A percentile compares a stretch with the other conserved stretches of the same genome.
phyloP scores from a whole-genome alignment of 1,140 invertebrate genomes.

The Parasteatoda tepidariorum region DNA sequence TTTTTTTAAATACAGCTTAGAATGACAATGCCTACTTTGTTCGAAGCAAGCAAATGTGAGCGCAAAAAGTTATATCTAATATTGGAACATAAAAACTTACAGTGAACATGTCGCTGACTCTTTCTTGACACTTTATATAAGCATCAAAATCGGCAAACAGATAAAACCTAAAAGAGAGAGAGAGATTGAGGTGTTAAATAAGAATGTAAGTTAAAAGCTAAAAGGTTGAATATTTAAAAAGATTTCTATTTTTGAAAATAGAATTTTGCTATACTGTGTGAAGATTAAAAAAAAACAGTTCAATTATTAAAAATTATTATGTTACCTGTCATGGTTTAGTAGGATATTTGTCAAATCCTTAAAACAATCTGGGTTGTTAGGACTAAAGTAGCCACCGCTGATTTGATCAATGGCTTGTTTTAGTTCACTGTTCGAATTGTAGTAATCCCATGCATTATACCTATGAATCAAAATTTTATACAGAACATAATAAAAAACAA shows the following conservation, averaged over 20 bases:
- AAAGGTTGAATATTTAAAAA: no score
- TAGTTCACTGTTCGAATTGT: constrained; percentile 89
- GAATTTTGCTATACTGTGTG: no score
- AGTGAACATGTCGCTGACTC: constrained; percentile 77
- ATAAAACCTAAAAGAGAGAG: constrained; percentile 77
- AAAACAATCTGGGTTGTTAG: constrained; percentile 91
- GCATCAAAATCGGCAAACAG: constrained; percentile 95
- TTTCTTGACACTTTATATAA: constrained; percentile 94
- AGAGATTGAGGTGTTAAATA: no score
- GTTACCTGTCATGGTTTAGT: constrained; percentile 88
- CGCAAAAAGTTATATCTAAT: no score
- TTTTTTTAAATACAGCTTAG: no score
- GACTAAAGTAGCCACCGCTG: constrained; percentile 95
- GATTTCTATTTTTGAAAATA: no score
- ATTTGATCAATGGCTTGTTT: constrained; percentile 97
- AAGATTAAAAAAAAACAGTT: no score
- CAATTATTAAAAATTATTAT: no score
- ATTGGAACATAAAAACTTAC: constrained; percentile 32
- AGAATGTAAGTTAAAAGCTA: no score
- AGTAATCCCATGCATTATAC: constrained; percentile 95
- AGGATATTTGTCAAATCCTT: constrained; percentile 91
- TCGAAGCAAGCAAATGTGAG: no score
- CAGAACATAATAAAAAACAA: not conserved
- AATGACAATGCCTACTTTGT: no score
- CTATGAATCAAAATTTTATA: not conserved